A percentile compares a stretch with the other conserved stretches of the same genome.
These are phyloP conservation scores for Cephalopterus ornatus DNA, from an alignment of 2,113 vertebrate genomes.

Conservation along the genomic window DNA sequence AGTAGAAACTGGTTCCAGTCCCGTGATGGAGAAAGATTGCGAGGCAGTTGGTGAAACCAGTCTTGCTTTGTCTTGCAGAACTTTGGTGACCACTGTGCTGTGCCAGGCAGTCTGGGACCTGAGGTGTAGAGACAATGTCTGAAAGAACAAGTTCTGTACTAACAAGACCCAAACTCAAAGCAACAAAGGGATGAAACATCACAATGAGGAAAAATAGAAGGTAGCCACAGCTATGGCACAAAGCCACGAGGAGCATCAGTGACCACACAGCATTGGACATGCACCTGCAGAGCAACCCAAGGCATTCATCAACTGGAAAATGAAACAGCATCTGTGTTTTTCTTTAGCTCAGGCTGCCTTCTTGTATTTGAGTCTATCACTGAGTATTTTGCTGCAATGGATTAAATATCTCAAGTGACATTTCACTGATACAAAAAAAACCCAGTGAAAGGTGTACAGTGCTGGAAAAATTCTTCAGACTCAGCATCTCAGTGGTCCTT, in stretches of 20 bases:
- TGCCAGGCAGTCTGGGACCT: neutral
- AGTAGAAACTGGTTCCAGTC: neutral
- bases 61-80: neutral
- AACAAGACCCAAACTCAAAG: neutral
- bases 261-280: fast-evolving
- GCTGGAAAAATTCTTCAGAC: neutral
- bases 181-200: neutral
- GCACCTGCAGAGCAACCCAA: neutral
- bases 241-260: neutral
- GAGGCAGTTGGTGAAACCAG: neutral
- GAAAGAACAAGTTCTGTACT: neutral
- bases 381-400: neutral
- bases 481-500: neutral
- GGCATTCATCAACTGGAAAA: neutral
- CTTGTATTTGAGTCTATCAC: neutral
- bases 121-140: neutral
- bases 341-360: neutral
- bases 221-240: neutral
- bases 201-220: fast-evolving
- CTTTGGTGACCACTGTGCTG: neutral
- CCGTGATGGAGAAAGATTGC: neutral
- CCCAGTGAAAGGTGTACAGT: neutral
- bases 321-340: neutral
- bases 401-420: neutral
- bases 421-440: neutral